Evolutionary conservation across 2,797 vertebrate genomes (phyloP).

Genomic region (Gastrophryne carolinensis): DNA sequence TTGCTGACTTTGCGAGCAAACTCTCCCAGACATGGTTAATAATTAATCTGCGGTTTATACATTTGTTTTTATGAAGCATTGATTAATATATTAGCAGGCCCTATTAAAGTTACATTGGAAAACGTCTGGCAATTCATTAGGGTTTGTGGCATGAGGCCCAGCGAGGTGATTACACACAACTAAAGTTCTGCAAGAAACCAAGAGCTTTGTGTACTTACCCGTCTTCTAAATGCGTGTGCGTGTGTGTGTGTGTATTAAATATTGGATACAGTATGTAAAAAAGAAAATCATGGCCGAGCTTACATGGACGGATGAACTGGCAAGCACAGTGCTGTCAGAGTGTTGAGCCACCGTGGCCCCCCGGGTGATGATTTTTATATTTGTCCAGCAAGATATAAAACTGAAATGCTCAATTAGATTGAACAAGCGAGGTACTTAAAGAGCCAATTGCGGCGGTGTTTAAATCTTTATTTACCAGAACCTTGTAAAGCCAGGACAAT

Average conservation of each 20-base stretch:
- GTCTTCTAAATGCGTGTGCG: neutral
- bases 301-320: too few relatives aligned
- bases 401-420: slow-evolving; percentile 84
- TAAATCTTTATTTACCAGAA: slow-evolving; percentile 94
- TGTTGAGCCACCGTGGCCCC: neutral
- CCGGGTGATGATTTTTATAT: slow-evolving; percentile 62
- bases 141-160: neutral
- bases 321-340: too few relatives aligned
- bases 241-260: neutral
- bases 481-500: slow-evolving; percentile 88
- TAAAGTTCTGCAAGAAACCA: neutral
- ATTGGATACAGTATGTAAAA: neutral
- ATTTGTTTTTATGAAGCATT: slow-evolving; percentile 46
- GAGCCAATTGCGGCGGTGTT: slow-evolving; percentile 84
- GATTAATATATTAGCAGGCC: slow-evolving; percentile 47
- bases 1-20: too few relatives aligned
- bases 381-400: slow-evolving; percentile 75
- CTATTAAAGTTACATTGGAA: slow-evolving; percentile 35
- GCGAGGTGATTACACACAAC: neutral
- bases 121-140: slow-evolving; percentile 31
- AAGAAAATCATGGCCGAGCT: too few relatives aligned
- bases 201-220: neutral
- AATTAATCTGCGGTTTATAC: slow-evolving; percentile 48
- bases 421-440: slow-evolving; percentile 88
- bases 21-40: slow-evolving; percentile 34